phyloP scores from a whole-genome alignment of 2,888 invertebrate species.

The Spisula subtruncata region DNA sequence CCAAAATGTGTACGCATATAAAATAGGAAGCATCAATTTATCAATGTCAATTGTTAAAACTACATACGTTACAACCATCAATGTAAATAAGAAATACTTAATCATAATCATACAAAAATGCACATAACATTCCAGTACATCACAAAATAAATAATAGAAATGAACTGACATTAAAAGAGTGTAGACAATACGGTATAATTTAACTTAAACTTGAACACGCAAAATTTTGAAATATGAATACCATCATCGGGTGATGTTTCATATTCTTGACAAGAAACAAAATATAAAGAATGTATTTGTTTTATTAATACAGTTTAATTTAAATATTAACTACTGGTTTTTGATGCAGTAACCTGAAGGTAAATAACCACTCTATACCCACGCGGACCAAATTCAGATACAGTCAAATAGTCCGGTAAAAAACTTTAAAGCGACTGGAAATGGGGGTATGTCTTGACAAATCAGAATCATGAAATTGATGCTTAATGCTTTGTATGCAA shows the following conservation, averaged over 20 bases:
- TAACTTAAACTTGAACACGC: neutral
- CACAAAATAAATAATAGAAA: slow-evolving; percentile 42
- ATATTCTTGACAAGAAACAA: neutral
- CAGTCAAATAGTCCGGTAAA: too few relatives aligned
- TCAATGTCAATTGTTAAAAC: slow-evolving; percentile 26
- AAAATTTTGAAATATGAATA: neutral
- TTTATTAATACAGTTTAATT: neutral
- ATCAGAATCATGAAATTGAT: too few relatives aligned
- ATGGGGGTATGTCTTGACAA: too few relatives aligned
- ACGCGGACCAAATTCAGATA: too few relatives aligned
- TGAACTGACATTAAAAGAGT: slow-evolving; percentile 43
- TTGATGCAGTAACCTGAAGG: too few relatives aligned
- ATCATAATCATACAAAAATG: slow-evolving; percentile 46
- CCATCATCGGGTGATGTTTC: neutral
- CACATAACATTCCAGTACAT: slow-evolving; percentile 43
- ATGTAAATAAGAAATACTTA: slow-evolving; percentile 44
- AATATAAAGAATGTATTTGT: too few relatives aligned
- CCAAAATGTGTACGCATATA: slow-evolving; percentile 1
- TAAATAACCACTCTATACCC: too few relatives aligned
- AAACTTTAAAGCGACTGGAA: too few relatives aligned
- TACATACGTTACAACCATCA: neutral
- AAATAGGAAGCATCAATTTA: neutral
- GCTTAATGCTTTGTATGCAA: too few relatives aligned
- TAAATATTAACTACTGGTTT: too few relatives aligned
- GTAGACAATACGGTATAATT: neutral